phyloP scores from a whole-genome alignment of 1,140 invertebrate genomes.

The Papilio xuthus region DNA sequence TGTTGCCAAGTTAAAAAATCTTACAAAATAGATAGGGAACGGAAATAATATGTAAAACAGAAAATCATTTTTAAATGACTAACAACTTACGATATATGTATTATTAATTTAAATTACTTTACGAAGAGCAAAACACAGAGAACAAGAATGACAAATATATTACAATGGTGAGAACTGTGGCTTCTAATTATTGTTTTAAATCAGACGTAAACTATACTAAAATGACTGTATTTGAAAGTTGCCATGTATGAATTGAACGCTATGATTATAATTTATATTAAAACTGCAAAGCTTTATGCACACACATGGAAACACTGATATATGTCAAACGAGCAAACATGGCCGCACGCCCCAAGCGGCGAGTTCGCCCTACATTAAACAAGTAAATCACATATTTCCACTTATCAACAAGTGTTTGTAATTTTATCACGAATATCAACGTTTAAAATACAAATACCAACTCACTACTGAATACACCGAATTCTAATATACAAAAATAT shows the following conservation, averaged over 20 bases:
- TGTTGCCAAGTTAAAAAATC: slow-evolving; percentile 28
- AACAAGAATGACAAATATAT: slow-evolving; percentile 20
- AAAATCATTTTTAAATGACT: slow-evolving; percentile 21
- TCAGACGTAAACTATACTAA: background rate
- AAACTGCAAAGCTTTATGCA: background rate
- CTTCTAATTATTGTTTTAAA: background rate
- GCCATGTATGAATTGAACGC: background rate
- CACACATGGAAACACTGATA: slow-evolving; percentile 18
- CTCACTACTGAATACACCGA: slow-evolving; percentile 75
- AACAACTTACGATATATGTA: slow-evolving; percentile 27
- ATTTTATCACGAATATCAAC: slow-evolving; percentile 64
- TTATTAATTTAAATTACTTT: slow-evolving; percentile 4
- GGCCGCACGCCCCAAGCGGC: slow-evolving; percentile 76
- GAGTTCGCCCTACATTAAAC: slow-evolving; percentile 64
- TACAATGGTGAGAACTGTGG: slow-evolving; percentile 17
- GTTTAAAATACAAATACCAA: slow-evolving; percentile 74
- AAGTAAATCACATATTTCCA: slow-evolving; percentile 66
- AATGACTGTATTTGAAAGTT: background rate
- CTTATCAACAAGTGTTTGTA: slow-evolving; percentile 63
- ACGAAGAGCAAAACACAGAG: background rate
- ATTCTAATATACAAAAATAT: slow-evolving; percentile 79
- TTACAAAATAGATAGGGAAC: slow-evolving; percentile 20
- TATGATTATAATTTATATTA: background rate
- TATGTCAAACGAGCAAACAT: slow-evolving; percentile 45
- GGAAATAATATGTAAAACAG: background rate